Percentiles rank a stretch among this genome's conserved stretches.
These are phyloP conservation scores for Drosophila subpulchrella DNA, from an alignment of 1,140 invertebrate genomes.

Conservation along the genomic window DNA sequence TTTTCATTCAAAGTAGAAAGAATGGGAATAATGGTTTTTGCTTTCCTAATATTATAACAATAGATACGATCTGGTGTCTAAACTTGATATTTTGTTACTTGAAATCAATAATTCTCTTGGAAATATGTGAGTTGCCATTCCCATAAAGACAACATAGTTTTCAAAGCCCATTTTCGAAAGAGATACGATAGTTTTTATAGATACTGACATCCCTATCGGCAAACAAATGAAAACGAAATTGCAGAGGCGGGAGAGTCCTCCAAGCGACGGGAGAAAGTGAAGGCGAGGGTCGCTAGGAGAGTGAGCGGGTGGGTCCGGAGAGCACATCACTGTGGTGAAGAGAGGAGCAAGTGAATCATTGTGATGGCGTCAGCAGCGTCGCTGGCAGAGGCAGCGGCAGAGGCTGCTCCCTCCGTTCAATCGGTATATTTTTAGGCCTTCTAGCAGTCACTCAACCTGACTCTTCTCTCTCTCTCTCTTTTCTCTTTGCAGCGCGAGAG, in stretches of 20 bases:
- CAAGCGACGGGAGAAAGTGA: slow-evolving; percentile 23
- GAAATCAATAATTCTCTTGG: no score
- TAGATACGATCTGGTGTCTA: no score
- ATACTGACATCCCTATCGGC: slow-evolving; percentile 9
- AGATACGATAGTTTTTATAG: neutral
- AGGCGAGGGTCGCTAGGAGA: slow-evolving; percentile 6
- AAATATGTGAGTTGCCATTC: no score
- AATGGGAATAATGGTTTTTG: no score
- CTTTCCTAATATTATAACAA: no score
- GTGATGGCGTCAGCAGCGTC: slow-evolving; percentile 56
- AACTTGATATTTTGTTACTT: no score
- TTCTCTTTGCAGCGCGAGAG: slow-evolving; percentile 90
- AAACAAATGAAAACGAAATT: slow-evolving; percentile 72
- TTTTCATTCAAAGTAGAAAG: neutral
- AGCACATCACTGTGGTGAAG: slow-evolving; percentile 36
- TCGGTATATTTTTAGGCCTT: slow-evolving; percentile 67
- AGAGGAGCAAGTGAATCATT: slow-evolving; percentile 58
- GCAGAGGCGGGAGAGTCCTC: slow-evolving; percentile 20
- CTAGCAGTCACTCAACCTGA: slow-evolving; percentile 8
- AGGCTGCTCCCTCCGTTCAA: neutral
- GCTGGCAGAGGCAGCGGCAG: slow-evolving; percentile 16
- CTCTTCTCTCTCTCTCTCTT: slow-evolving; percentile 1
- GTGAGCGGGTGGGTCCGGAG: slow-evolving; percentile 1
- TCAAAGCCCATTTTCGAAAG: neutral
- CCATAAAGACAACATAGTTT: neutral